phyloP scores from a whole-genome alignment of 2,797 vertebrate species.

The Spizella passerina region DNA sequence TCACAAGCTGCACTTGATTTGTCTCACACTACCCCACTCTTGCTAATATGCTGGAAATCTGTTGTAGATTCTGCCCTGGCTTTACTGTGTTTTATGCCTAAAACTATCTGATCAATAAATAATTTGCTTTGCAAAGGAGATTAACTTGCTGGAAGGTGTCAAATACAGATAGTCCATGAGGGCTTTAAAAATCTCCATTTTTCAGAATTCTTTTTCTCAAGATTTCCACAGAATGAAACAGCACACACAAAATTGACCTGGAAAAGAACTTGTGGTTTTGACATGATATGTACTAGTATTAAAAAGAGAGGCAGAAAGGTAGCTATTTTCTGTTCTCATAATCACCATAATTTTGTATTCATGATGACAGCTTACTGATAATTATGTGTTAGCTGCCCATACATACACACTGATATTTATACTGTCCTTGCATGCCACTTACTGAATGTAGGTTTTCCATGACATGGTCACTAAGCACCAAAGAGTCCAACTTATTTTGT shows the following conservation, averaged over 20 bases:
- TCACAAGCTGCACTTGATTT: neutral
- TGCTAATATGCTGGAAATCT: neutral
- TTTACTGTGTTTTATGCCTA: neutral
- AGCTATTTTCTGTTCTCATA: neutral
- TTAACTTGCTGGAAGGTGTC: neutral
- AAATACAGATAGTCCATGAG: neutral
- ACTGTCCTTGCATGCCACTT: neutral
- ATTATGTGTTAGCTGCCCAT: neutral
- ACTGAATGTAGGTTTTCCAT: neutral
- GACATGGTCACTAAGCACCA: neutral
- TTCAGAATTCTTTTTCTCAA: neutral
- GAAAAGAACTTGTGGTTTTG: neutral
- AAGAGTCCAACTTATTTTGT: neutral
- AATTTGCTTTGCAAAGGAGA: neutral
- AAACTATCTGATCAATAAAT: neutral
- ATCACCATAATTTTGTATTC: neutral
- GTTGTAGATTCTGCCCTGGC: neutral
- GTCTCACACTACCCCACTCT: neutral
- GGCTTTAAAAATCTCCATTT: neutral
- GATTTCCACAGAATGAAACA: neutral
- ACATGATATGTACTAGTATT: neutral
- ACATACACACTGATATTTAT: neutral
- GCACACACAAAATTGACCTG: neutral
- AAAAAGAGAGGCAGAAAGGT: neutral
- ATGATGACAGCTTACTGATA: neutral